Base-by-base conservation (phyloP, 2,888 invertebrate species). In the Blomia tropicalis region DNA sequence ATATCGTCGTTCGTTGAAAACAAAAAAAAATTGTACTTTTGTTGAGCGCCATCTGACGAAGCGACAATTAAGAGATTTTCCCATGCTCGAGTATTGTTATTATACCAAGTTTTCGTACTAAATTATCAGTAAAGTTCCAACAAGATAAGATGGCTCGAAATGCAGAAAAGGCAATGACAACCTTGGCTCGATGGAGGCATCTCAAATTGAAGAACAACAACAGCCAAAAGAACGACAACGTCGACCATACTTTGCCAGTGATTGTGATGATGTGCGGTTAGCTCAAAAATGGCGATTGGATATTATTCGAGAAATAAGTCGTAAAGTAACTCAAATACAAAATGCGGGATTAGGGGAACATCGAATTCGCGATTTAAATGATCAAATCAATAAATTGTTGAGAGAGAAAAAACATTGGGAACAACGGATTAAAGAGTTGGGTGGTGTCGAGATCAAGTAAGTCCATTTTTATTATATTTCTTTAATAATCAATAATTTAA, bases 331-430 rank as follows among this genome's bases (percentile, higher is more conserved):
- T 1, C 92, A 95, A 75, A 99, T 99, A 73, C 98, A 99, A 74
- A 96, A 96, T 76, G 87, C 98, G 67, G 98, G 98, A 63, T 79
- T 98, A n/a, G 98, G 98, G 2, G 98, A 99, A 76, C 99, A 95
- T 73, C 83, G 95, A 27, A 88, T 99, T 67, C 81, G 98, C 19
- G 98, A 99, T 73, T 77, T 99, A 25, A 99, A 99, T 74, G 98
- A 99, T 76, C 96, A 99, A 75, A 99, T 99, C 69, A 99, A 99
- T 75, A 96, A 98, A 75, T 74, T 96, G 66, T 79, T 99, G 64
- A 79, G 95, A 54, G 92, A 96, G 72, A 95, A 95, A 72, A 81
- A 91, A 0, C 93, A 95, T 72, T 99, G 98, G 98, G 98, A 99
- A 73, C 85, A 87, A 60, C 87, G 95, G 73, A 96, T 99, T 68